phyloP scores from a whole-genome alignment of 37 sponge, comb jelly and placozoan species.

The Aphrocallistes beatrix region DNA sequence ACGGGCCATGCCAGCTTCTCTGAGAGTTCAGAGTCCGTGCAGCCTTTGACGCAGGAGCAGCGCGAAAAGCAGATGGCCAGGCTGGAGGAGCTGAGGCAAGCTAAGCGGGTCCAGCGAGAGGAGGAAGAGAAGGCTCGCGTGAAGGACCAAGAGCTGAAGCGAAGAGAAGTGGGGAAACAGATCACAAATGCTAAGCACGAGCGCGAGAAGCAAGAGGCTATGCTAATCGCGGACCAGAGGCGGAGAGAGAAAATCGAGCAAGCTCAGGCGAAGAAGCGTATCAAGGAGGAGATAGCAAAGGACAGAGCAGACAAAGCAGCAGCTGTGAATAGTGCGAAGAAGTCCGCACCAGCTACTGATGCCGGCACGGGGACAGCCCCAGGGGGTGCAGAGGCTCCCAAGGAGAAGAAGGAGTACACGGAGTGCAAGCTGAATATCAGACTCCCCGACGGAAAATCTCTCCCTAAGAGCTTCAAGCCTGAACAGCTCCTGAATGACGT shows the following conservation, averaged over 20 bases:
- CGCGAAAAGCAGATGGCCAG: neutral
- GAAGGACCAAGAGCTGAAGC: neutral
- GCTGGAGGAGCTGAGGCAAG: neutral
- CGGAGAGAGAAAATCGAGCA: slow-evolving; percentile 9
- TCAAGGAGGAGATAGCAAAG: neutral
- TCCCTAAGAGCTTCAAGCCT: neutral
- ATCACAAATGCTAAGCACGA: neutral
- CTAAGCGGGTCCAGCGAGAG: neutral
- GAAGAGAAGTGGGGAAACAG: neutral
- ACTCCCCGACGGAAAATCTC: slow-evolving; percentile 10
- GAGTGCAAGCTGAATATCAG: slow-evolving; percentile 13
- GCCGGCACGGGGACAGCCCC: neutral
- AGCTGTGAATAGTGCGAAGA: neutral
- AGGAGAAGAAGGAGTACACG: slow-evolving; percentile 16
- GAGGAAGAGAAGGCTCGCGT: neutral
- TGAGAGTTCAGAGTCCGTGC: neutral
- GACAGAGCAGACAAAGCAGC: neutral
- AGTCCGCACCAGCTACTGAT: neutral
- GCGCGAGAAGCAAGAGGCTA: neutral
- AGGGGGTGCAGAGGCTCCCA: neutral
- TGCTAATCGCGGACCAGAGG: neutral
- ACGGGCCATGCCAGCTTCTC: neutral
- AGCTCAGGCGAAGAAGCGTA: neutral
- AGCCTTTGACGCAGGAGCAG: neutral
- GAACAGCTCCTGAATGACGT: neutral